Evolutionary conservation across 2,888 invertebrate species (phyloP).

Genomic region (Apeira syringaria): DNA sequence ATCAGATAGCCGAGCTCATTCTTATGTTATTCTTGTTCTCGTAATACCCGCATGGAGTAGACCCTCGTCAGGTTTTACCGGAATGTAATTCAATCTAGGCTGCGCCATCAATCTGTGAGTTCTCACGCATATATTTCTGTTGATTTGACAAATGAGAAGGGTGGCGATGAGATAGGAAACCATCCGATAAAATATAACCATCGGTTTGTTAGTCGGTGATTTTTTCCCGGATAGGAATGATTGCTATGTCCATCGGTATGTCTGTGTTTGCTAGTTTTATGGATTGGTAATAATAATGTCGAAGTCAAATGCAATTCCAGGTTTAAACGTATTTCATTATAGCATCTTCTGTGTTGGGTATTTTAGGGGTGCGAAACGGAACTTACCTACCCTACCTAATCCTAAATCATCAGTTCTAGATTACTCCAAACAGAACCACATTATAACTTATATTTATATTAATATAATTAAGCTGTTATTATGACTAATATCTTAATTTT

Average conservation of each 20-base stretch:
- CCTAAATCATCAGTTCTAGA: no score
- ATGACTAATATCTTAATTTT: no score
- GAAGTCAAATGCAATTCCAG: no score
- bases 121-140: slow-evolving; percentile 82
- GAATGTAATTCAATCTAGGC: slow-evolving; percentile 82
- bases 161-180: slow-evolving; percentile 63
- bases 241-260: not conserved
- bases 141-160: slow-evolving; percentile 84
- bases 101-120: slow-evolving; percentile 80
- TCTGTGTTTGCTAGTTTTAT: not conserved
- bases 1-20: slow-evolving; percentile 59
- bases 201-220: slow-evolving; percentile 33
- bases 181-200: slow-evolving; percentile 54
- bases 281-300: no score
- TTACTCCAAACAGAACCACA: no score
- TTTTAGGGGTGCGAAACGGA: no score
- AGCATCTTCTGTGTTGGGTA: no score
- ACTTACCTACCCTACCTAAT: no score
- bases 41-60: slow-evolving; percentile 62
- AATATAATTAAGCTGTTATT: no score
- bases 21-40: slow-evolving; percentile 70
- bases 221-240: not conserved
- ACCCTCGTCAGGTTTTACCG: slow-evolving; percentile 80
- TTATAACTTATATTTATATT: no score
- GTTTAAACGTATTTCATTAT: no score